Evolutionary conservation across 2,113 vertebrate species (phyloP).

Genomic region (Dunckerocampus dactyliophorus): DNA sequence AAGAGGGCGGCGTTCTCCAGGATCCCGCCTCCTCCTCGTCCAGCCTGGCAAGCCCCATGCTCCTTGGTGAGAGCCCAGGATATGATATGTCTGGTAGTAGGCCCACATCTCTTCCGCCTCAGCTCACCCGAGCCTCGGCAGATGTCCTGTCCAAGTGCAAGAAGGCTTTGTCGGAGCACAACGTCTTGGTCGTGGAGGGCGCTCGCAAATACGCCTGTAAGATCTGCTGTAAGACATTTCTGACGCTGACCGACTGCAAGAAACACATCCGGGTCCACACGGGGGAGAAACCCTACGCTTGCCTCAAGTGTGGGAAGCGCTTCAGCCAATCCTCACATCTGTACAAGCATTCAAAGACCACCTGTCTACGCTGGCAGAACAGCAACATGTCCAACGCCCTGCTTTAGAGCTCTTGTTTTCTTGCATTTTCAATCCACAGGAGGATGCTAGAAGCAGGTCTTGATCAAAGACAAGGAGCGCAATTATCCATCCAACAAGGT

Average conservation of each 20-base stretch:
- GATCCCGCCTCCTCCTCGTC: conserved; percentile 73
- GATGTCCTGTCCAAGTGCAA: conserved; percentile 97
- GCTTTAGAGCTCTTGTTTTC: conserved; percentile 61
- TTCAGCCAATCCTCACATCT: conserved; percentile 97
- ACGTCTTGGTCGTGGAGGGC: conserved; percentile 93
- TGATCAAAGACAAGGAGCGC: not conserved
- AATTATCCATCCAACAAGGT: not conserved
- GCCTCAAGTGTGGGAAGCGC: conserved; percentile 94
- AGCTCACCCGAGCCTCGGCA: conserved; percentile 90
- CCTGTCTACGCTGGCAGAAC: conserved; percentile 95
- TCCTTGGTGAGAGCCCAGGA: conserved; percentile 75
- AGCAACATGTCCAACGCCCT: conserved; percentile 86
- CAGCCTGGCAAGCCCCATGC: conserved; percentile 65
- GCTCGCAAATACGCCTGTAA: conserved; percentile 96
- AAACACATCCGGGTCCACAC: conserved; percentile 98
- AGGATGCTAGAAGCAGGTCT: not conserved
- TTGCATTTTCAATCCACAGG: not conserved
- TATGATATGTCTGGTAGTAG: conserved; percentile 69
- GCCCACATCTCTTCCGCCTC: conserved; percentile 73
- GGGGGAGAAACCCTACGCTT: conserved; percentile 92
- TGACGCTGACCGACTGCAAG: conserved; percentile 96
- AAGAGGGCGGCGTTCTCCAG: conserved; percentile 78
- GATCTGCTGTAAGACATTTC: conserved; percentile 98
- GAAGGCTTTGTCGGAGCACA: conserved; percentile 97
- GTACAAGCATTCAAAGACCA: conserved; percentile 97